Evolutionary conservation across 2,888 invertebrate genomes (phyloP).

Genomic region (Pinctada fucata): DNA sequence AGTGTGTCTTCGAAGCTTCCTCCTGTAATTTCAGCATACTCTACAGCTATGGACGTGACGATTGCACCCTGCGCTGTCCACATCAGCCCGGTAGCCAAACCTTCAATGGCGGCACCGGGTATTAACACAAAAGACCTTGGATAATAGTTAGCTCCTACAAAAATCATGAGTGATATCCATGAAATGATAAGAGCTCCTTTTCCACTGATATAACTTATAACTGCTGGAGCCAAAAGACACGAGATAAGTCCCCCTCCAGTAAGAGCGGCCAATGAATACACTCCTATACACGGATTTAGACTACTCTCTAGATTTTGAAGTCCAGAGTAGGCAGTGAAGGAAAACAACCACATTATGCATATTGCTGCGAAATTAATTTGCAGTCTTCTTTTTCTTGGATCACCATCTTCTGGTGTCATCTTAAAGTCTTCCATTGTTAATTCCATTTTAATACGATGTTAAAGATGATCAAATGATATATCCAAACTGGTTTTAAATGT

Average conservation of each 20-base stretch:
- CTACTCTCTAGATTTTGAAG: slow-evolving; percentile 58
- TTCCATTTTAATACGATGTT: too few species aligned
- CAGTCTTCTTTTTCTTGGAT: slow-evolving; percentile 34
- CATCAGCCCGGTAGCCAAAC: slow-evolving; percentile 57
- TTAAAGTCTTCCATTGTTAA: too few species aligned
- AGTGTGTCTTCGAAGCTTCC: slow-evolving; percentile 50
- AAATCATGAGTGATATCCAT: slow-evolving; percentile 54
- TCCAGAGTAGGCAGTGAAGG: slow-evolving; percentile 58
- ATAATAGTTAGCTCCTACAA: slow-evolving; percentile 57
- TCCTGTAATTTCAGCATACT: slow-evolving; percentile 50
- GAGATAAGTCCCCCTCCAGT: slow-evolving; percentile 59
- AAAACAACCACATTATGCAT: slow-evolving; percentile 56
- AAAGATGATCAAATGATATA: too few species aligned
- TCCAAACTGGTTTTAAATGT: too few species aligned
- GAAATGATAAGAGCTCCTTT: slow-evolving; percentile 55
- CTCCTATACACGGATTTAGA: slow-evolving; percentile 53
- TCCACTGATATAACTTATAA: slow-evolving; percentile 53
- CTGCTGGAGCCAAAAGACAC: slow-evolving; percentile 57
- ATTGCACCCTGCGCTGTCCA: slow-evolving; percentile 62
- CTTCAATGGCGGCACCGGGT: slow-evolving; percentile 54
- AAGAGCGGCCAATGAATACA: slow-evolving; percentile 58
- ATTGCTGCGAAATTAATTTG: slow-evolving; percentile 47
- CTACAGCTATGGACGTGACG: slow-evolving; percentile 54
- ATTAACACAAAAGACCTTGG: slow-evolving; percentile 54
- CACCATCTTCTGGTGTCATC: slow-evolving; percentile 10